phyloP scores from a whole-genome alignment of 2,113 vertebrate genomes.

The Emberiza fucata region DNA sequence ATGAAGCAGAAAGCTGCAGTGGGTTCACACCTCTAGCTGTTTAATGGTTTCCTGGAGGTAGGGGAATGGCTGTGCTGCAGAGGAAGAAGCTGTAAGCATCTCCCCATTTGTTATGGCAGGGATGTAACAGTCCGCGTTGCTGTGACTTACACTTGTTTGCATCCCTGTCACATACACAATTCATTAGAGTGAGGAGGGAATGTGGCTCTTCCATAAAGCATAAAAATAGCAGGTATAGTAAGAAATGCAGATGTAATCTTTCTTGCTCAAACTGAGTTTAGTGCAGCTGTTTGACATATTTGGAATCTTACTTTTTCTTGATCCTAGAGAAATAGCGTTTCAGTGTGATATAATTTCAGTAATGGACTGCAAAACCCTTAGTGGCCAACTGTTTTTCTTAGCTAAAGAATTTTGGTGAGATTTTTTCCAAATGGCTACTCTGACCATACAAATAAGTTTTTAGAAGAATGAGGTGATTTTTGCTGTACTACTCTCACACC shows the following conservation, averaged over 20 bases:
- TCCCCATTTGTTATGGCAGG: constrained; percentile 13
- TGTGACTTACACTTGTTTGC: not conserved
- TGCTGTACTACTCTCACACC: not conserved
- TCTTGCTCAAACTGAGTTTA: not conserved
- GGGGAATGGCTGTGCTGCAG: not conserved
- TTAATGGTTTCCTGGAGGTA: constrained; percentile 11
- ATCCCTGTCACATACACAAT: not conserved
- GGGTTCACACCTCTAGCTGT: constrained; percentile 38
- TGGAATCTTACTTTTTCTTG: not conserved
- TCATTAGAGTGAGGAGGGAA: not conserved
- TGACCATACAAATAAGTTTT: not conserved
- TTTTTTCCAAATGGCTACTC: not conserved
- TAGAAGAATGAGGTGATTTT: not conserved
- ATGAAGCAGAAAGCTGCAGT: constrained; percentile 57
- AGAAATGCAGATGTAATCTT: not conserved
- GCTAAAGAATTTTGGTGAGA: not conserved
- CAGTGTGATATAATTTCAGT: not conserved
- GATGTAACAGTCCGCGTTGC: not conserved
- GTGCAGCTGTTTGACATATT: not conserved
- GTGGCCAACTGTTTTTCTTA: not conserved
- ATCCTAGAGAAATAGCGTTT: not conserved
- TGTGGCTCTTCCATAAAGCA: not conserved
- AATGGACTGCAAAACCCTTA: not conserved
- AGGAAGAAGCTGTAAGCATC: not conserved
- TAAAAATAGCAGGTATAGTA: not conserved